phyloP scores from a whole-genome alignment of 2,113 vertebrate genomes.

The Amblyornis subalaris region DNA sequence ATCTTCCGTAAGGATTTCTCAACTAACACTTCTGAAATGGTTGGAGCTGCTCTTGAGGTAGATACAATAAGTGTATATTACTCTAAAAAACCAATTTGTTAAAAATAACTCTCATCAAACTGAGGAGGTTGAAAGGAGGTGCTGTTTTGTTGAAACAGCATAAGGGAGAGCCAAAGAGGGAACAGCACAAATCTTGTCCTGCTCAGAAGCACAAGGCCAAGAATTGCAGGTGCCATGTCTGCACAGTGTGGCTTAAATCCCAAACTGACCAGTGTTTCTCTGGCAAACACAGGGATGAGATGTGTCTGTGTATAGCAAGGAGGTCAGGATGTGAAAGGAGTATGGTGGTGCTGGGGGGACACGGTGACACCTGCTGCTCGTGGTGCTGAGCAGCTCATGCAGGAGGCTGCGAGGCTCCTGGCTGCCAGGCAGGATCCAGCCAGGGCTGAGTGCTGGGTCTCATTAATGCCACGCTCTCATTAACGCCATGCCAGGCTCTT shows the following conservation, averaged over 20 bases:
- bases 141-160: neutral
- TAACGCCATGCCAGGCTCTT: neutral
- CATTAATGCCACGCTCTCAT: neutral
- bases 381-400: neutral
- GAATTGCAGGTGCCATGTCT: neutral
- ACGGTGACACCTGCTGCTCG: neutral
- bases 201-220: neutral
- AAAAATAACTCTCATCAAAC: neutral
- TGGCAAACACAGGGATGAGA: neutral
- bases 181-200: neutral
- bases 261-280: neutral
- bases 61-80: neutral
- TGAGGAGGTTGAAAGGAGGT: neutral
- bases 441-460: neutral
- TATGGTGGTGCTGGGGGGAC: neutral
- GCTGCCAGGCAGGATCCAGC: neutral
- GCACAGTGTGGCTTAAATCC: accelerated
- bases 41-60: neutral
- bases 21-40: neutral
- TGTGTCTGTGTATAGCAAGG: accelerated
- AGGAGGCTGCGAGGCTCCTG: accelerated
- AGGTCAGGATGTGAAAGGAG: neutral
- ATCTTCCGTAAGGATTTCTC: neutral
- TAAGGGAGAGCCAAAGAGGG: neutral
- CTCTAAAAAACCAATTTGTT: neutral